phyloP scores from a whole-genome alignment of 1,140 invertebrate species.

The Melanaphis sacchari region DNA sequence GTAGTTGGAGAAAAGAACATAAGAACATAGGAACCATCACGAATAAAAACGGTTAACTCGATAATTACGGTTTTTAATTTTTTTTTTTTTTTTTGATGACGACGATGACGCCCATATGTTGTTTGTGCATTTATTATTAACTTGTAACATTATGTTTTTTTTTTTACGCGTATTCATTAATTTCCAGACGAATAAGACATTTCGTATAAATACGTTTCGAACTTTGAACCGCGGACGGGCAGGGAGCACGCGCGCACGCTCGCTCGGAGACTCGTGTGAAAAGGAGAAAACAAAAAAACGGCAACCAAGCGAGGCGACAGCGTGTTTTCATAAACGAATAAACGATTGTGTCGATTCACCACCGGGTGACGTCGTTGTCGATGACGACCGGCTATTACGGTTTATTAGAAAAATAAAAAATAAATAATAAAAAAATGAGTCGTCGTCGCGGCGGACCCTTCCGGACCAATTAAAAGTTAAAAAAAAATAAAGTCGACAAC shows the following conservation, averaged over 20 bases:
- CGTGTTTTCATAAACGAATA: constrained; percentile 53
- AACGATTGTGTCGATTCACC: constrained; percentile 56
- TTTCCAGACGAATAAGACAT: neutral
- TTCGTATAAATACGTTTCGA: neutral
- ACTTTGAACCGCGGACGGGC: neutral
- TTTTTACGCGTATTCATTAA: neutral
- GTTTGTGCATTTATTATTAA: neutral
- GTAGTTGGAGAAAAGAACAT: neutral
- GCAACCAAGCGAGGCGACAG: constrained; percentile 11
- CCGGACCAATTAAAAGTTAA: constrained; percentile 47
- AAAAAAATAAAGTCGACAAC: constrained; percentile 37
- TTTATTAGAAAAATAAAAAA: constrained; percentile 38
- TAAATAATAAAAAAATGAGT: neutral
- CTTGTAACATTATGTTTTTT: neutral
- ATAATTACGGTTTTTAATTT: neutral
- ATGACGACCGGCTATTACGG: neutral
- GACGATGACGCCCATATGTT: neutral
- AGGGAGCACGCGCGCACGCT: too few relatives aligned
- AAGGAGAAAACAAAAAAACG: constrained; percentile 6
- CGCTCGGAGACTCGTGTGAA: neutral
- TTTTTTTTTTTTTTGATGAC: too few relatives aligned
- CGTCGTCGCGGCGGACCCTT: neutral
- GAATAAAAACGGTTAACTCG: neutral
- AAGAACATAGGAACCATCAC: neutral
- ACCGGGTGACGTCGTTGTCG: neutral